Percentiles rank a stretch among this genome's conserved stretches.
Conservation (phyloP, 2,888 invertebrate species). For the Papilio protenor region DNA sequence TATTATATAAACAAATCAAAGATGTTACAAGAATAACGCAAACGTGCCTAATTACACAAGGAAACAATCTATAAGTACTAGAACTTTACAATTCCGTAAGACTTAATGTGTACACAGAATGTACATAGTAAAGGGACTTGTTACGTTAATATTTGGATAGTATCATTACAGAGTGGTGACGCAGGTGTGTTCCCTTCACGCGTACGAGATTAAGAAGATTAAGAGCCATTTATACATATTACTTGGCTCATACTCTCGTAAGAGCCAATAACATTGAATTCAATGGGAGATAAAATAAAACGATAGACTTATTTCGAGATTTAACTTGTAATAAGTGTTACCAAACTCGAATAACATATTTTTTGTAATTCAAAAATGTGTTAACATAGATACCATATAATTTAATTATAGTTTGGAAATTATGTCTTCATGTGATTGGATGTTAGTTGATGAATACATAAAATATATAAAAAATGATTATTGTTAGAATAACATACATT, state of each 20-base stretch:
- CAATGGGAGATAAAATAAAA: constrained; percentile 5
- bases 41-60: not conserved
- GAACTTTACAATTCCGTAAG: not conserved
- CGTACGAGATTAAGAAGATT: constrained; percentile 19
- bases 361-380: not conserved
- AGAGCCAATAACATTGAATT: constrained; percentile 17
- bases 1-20: no score
- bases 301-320: not conserved
- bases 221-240: constrained; percentile 19
- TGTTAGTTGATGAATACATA: not conserved
- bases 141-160: constrained; percentile 3
- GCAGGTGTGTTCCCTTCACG: constrained; percentile 21
- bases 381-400: not conserved
- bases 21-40: not conserved
- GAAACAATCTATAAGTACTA: not conserved
- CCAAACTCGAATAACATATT: not conserved
- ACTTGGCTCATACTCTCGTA: constrained; percentile 14
- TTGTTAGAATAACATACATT: not conserved
- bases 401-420: not conserved
- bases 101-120: not conserved
- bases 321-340: not conserved
- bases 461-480: not conserved
- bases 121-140: not conserved
- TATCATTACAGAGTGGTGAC: not conserved
- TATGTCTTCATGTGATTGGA: not conserved